Percentiles rank a stretch among this genome's conserved stretches.
phyloP scores from a whole-genome alignment of 2,888 invertebrate species.

The Xestia sexstrigata region DNA sequence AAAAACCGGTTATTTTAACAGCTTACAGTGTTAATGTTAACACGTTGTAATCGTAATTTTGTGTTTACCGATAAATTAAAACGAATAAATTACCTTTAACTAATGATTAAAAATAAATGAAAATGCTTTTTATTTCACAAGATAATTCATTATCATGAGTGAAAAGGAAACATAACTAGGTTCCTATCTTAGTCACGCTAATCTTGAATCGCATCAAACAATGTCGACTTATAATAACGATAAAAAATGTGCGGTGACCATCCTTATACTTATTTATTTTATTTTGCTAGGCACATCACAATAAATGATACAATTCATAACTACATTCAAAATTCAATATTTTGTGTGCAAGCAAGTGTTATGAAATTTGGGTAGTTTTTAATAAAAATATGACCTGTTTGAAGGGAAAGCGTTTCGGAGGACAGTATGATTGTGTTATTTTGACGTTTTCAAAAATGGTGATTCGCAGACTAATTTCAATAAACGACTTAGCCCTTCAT shows the following conservation, averaged over 20 bases:
- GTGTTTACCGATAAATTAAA: not conserved
- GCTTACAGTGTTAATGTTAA: not conserved
- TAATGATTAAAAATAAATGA: not conserved
- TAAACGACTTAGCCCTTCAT: not conserved
- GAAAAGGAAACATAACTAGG: conserved; percentile 8
- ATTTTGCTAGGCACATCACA: not conserved
- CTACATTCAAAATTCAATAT: not conserved
- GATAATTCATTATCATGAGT: conserved; percentile 17
- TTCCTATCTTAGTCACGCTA: not conserved
- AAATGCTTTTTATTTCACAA: conserved; percentile 2
- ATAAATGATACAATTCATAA: not conserved
- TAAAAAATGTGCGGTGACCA: conserved; percentile 1
- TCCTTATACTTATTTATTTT: not conserved
- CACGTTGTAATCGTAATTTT: not conserved
- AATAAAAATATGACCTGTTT: not conserved
- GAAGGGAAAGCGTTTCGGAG: not conserved
- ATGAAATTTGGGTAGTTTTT: not conserved
- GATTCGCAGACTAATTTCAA: not conserved
- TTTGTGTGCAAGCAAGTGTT: too few species aligned
- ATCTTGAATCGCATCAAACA: conserved; percentile 21
- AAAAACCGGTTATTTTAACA: not conserved
- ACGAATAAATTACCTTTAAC: not conserved
- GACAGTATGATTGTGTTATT: not conserved
- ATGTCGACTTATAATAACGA: conserved; percentile 11
- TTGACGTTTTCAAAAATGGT: not conserved